Evolutionary conservation across 2,113 vertebrate species (phyloP).

Genomic region (Coptodon bakossiorum): DNA sequence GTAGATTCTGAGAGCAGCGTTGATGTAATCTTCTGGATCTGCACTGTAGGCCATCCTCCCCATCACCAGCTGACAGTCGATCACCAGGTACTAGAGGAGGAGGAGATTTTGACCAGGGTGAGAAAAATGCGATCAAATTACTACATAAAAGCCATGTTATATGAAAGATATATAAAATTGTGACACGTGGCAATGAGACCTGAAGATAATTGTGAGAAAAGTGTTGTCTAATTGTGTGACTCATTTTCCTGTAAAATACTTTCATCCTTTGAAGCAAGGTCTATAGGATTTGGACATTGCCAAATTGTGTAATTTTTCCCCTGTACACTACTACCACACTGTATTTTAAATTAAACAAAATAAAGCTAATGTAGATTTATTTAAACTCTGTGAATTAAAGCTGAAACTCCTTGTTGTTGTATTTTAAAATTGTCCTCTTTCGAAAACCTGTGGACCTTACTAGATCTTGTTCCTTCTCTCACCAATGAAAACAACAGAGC

Average conservation of each 20-base stretch:
- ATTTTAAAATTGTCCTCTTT: background rate
- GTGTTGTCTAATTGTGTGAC: too few species aligned
- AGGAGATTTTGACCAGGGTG: background rate
- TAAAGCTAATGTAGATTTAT: background rate
- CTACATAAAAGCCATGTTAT: background rate
- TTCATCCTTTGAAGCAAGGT: too few species aligned
- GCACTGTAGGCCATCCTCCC: conserved; percentile 41
- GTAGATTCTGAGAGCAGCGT: conserved; percentile 65
- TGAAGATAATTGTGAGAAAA: background rate
- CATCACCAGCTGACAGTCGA: conserved; percentile 69
- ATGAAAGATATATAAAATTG: background rate
- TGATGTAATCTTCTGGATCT: conserved; percentile 71
- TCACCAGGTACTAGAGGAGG: conserved; percentile 57
- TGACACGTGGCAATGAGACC: background rate
- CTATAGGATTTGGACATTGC: too few species aligned
- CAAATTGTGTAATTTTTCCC: too few species aligned
- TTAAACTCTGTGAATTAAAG: background rate
- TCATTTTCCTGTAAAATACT: too few species aligned
- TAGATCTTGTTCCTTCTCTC: background rate
- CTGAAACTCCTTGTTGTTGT: background rate
- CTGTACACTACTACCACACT: rapidly evolving
- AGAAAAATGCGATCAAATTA: background rate
- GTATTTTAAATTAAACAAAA: background rate
- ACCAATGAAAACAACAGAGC: conserved; percentile 70
- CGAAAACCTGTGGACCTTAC: background rate